phyloP scores from a whole-genome alignment of 1,140 invertebrate species.

The Zaprionus lachaisei region DNA sequence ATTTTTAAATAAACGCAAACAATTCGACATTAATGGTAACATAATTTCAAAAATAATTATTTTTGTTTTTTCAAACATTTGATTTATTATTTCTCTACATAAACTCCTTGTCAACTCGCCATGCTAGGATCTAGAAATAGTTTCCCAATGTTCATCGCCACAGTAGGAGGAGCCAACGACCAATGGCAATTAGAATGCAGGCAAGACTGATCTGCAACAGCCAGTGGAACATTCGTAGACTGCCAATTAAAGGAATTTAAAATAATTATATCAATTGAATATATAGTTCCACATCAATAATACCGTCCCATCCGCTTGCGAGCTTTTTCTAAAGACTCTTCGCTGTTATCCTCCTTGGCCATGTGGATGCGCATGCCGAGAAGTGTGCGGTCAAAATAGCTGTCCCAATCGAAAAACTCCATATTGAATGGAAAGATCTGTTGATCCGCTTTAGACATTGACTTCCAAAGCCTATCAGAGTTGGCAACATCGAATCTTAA shows the following conservation, averaged over 20 bases:
- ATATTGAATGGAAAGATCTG: conserved; percentile 89
- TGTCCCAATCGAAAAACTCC: conserved; percentile 87
- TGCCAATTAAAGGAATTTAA: not conserved
- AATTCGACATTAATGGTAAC: too few relatives aligned
- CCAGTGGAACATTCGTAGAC: not conserved
- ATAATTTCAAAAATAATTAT: too few relatives aligned
- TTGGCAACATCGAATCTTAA: conserved; percentile 90
- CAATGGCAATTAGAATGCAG: not conserved
- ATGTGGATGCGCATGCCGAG: conserved; percentile 88
- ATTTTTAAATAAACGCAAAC: too few relatives aligned
- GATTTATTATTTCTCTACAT: too few relatives aligned
- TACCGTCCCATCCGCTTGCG: conserved; percentile 17
- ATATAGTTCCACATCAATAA: not conserved
- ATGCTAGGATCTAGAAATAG: too few relatives aligned
- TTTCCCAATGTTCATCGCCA: not conserved
- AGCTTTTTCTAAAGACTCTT: conserved; percentile 85
- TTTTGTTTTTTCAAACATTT: too few relatives aligned
- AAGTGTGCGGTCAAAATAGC: conserved; percentile 87
- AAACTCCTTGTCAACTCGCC: too few relatives aligned
- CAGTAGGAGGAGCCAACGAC: not conserved
- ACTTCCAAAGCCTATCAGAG: conserved; percentile 86
- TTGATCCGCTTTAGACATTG: conserved; percentile 87
- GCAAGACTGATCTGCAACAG: not conserved
- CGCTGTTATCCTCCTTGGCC: conserved; percentile 88
- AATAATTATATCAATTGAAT: not conserved